These are phyloP conservation scores for Clinocottus analis DNA, from an alignment of 2,113 vertebrate genomes.

Conservation along the genomic window DNA sequence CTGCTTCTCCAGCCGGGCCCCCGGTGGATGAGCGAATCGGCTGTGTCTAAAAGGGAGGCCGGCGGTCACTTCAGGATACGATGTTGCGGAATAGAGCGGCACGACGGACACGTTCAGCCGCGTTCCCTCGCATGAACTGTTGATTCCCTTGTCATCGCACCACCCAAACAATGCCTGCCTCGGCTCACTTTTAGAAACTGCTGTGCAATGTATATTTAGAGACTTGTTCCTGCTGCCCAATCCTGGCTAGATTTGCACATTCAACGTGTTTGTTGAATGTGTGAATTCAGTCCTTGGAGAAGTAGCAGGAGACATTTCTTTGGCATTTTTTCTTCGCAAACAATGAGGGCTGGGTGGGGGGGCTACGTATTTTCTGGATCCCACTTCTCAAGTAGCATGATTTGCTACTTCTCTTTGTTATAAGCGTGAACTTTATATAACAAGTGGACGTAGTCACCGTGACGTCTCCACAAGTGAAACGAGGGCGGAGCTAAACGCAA, in stretches of 20 bases:
- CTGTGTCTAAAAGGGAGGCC: neutral
- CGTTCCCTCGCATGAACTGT: conserved; percentile 20
- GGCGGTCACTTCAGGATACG: conserved; percentile 6
- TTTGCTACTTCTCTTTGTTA: neutral
- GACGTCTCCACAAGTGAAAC: too few relatives aligned
- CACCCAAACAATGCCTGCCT: neutral
- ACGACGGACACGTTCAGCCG: conserved; percentile 22
- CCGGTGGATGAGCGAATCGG: neutral
- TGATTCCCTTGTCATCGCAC: neutral
- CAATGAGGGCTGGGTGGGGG: too few relatives aligned
- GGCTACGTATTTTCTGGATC: neutral
- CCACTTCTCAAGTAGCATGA: neutral
- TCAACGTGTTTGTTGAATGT: conserved; percentile 25
- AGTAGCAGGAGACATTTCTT: neutral
- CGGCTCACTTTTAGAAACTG: conserved; percentile 2
- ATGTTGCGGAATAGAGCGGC: conserved; percentile 5
- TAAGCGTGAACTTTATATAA: too few relatives aligned
- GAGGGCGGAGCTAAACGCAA: neutral
- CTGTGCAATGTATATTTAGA: conserved; percentile 35
- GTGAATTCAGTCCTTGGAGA: conserved; percentile 58
- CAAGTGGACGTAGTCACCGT: too few relatives aligned
- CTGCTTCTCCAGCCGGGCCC: neutral
- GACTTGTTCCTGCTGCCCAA: neutral
- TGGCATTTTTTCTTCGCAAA: too few relatives aligned
- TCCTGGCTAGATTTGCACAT: conserved; percentile 11